Evolutionary conservation across 1,140 invertebrate genomes (phyloP).

Genomic region (Nephila pilipes): DNA sequence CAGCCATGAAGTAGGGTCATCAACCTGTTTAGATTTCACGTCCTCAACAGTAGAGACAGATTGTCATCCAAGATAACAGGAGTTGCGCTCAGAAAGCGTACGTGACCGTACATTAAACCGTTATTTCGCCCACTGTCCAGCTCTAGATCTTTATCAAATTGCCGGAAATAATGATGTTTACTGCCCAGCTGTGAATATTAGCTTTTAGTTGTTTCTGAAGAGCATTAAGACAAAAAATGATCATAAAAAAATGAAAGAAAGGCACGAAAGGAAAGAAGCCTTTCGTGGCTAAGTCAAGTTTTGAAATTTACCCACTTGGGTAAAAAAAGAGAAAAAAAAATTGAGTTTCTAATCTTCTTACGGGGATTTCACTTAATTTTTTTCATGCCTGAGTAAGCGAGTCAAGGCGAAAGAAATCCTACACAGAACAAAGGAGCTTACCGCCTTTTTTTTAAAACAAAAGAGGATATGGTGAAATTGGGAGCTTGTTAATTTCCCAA

Average conservation of each 20-base stretch:
- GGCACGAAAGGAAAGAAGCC: neutral
- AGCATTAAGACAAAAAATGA: neutral
- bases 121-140: neutral
- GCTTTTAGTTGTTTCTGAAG: neutral
- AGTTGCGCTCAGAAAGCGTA: neutral
- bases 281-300: neutral
- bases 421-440: slow-evolving; percentile 13
- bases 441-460: neutral
- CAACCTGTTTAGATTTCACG: neutral
- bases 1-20: neutral
- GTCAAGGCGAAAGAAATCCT: slow-evolving; percentile 32
- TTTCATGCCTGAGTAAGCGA: slow-evolving; percentile 6
- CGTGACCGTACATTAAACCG: neutral
- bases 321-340: neutral
- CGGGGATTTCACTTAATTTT: neutral
- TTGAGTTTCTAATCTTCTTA: slow-evolving; percentile 6
- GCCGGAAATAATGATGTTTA: slow-evolving; percentile 35
- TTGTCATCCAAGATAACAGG: neutral
- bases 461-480: slow-evolving; percentile 32
- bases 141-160: neutral
- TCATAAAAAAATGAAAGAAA: neutral
- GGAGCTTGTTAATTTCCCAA: slow-evolving; percentile 27
- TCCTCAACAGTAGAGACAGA: neutral
- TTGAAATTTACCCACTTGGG: neutral
- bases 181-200: neutral